A percentile compares a stretch with the other conserved stretches of the same genome.
These are phyloP conservation scores for Ganaspis brasiliensis DNA, from an alignment of 2,888 invertebrate genomes.

Conservation along the genomic window DNA sequence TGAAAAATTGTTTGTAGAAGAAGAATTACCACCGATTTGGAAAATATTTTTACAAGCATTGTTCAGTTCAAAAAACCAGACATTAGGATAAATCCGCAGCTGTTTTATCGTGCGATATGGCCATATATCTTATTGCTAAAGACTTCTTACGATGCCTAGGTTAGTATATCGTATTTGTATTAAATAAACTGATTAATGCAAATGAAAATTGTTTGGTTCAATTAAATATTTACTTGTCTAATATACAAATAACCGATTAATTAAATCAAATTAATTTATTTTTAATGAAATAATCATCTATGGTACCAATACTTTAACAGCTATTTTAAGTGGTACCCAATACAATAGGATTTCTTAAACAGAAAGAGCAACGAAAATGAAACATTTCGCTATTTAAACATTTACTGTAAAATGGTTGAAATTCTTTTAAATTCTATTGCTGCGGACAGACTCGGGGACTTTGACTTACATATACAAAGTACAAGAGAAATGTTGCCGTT, in stretches of 20 bases:
- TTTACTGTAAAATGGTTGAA: slow-evolving; percentile 62
- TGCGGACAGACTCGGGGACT: slow-evolving; percentile 58
- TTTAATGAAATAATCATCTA: neutral
- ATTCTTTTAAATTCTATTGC: slow-evolving; percentile 61
- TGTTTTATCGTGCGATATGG: too few relatives aligned
- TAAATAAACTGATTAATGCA: too few relatives aligned
- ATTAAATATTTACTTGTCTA: too few relatives aligned
- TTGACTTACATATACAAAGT: slow-evolving; percentile 58
- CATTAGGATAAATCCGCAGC: too few relatives aligned
- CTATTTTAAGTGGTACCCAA: slow-evolving; percentile 13
- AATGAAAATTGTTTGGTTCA: too few relatives aligned
- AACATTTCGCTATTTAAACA: slow-evolving; percentile 59
- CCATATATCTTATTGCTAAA: neutral
- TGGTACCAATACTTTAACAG: neutral
- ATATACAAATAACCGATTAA: too few relatives aligned
- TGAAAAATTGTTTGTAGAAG: too few relatives aligned
- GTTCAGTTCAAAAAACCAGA: too few relatives aligned
- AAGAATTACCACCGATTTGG: too few relatives aligned
- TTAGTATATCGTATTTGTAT: neutral
- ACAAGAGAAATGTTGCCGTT: slow-evolving; percentile 59
- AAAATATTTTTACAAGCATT: too few relatives aligned
- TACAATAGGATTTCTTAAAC: slow-evolving; percentile 42
- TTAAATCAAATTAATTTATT: neutral
- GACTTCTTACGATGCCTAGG: neutral
- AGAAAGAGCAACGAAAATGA: slow-evolving; percentile 51